Percentiles rank a stretch among this genome's conserved stretches.
Conservation (phyloP, 2,888 invertebrate genomes). For the Phengaris alcon region DNA sequence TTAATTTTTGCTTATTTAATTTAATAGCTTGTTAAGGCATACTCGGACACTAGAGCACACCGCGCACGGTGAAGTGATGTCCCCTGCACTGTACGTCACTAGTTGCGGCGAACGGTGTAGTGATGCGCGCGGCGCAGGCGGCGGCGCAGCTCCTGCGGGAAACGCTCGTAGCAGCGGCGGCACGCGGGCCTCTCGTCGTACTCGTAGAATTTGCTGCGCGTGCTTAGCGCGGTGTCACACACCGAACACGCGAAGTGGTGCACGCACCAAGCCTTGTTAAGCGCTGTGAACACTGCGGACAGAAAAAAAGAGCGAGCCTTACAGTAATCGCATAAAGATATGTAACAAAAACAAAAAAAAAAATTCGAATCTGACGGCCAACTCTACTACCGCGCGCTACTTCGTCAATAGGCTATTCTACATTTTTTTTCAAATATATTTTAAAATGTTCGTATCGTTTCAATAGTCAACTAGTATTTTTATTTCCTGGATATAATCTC, state of each 20-base stretch:
- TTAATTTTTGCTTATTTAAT: no score
- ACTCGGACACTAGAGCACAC: no score
- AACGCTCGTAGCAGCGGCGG: slow-evolving; percentile 98
- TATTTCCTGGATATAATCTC: no score
- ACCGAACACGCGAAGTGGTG: slow-evolving; percentile 98
- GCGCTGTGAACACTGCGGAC: slow-evolving; percentile 93
- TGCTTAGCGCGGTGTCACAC: slow-evolving; percentile 97
- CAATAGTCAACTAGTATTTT: no score
- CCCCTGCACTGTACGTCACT: background rate
- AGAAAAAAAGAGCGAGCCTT: background rate
- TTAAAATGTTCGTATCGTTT: no score
- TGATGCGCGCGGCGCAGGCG: slow-evolving; percentile 94
- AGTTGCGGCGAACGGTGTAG: slow-evolving; percentile 81
- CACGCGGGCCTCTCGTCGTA: slow-evolving; percentile 99
- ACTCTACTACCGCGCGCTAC: no score
- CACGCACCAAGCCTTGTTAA: slow-evolving; percentile 99
- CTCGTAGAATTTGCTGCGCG: slow-evolving; percentile 99
- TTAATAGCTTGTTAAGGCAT: no score
- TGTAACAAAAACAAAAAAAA: no score
- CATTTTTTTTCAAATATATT: no score
- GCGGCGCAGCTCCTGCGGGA: slow-evolving; percentile 95
- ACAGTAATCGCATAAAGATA: background rate
- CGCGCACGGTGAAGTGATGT: no score
- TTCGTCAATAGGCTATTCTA: no score
- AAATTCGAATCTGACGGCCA: no score